Base-by-base conservation (phyloP, 2,113 vertebrate species). In the Barbus barbus region DNA sequence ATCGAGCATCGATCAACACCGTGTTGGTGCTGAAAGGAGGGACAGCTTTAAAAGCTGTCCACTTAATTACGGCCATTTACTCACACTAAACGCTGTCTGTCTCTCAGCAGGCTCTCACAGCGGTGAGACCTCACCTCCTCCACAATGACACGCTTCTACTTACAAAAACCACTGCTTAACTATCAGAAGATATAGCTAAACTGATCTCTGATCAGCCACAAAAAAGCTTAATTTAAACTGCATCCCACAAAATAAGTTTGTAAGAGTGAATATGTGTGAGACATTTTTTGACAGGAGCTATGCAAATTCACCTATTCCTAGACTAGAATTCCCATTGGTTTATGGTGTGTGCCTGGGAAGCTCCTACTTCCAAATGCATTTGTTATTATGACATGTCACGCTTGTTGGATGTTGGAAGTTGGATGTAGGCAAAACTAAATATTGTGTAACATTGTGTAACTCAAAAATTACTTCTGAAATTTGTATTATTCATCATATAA, bases 1-100 rank as follows among this genome's bases (percentile, higher is more conserved):
- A 85, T 56, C 28, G 33, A 58, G 12, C 71, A 92, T 91, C 81
- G 92, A 93, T 92, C 74, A 79, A 3, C 2, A 48, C 36, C n/a
- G 38, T 78, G 53, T 63, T 86, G 67, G 46, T 67, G 76, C 44
- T 86, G 67, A 65, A 5, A 75, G 33, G 51, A 69, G 22, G 1
- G 31, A 16, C 36, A 36, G 51, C 87, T 91, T 91, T 87, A 73
- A 87, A 67, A 53, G 36, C 63, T 9, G 48, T 63, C 38, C 20
- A 24, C 16, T n/a, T 86, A 84, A 88, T 90, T 87, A 58, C 11
- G 83, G 88, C 86, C 65, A 73, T 78, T 90, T 89, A 90, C 20
- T 33, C 85, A 77, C 0, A 67, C 28, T 65, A 63, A 74, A 86
- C 16, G 3, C 58, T 65, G n/a, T 83, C 51, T 72, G 31, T 85